Evolutionary conservation across 2,797 vertebrate species (phyloP), one percentile per base, ranked within the genome.

Genomic region (Girardinus metallicus): DNA sequence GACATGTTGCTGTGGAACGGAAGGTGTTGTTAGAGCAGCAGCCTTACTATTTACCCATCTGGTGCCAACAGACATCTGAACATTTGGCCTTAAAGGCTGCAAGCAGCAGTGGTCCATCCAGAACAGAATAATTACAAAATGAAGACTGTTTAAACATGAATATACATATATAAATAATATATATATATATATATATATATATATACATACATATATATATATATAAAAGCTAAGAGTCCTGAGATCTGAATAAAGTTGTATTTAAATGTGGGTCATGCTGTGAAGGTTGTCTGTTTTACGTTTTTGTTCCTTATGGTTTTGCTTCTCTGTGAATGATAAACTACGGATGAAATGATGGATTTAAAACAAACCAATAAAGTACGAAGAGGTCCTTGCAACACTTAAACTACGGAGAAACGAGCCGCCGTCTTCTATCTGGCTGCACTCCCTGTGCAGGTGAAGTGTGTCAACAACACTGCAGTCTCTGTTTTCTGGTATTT

Each of bases 241-340:
- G 81, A 90, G 93, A 93, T 93, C 89, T 94, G 91, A 94, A 96
- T 95, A 95, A 95, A 95, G 93, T 92, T 95, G 92, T 96, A 95
- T 95, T 93, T 95, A 95, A 94, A 94, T 96, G 95, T 95, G 93
- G 91, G 88, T 94, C 90, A 92, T 94, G 91, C 86, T 85, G 93
- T 96, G 94, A 93, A 91, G 91, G 92, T 91, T 46, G 93, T 93
- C 91, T 94, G 87, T 92, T 91, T 85, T 91, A 86, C 82, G 78
- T 84, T 92, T 92, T 80, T 76, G 85, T 94, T 90, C 83, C 53
- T 81, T 76, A 89, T 92, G 83, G 70, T 86, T 94, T 91, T 88
- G 71, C 85, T 89, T 80, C 71, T 92, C 83, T 87, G 90, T 95
- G 94, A 92, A 90, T 81, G 92, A 92, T 94, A 91, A 94, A 94